Percentiles rank a stretch among this genome's conserved stretches.
Conservation (phyloP, 1,140 invertebrate species). For the Dreissena rostriformis region DNA sequence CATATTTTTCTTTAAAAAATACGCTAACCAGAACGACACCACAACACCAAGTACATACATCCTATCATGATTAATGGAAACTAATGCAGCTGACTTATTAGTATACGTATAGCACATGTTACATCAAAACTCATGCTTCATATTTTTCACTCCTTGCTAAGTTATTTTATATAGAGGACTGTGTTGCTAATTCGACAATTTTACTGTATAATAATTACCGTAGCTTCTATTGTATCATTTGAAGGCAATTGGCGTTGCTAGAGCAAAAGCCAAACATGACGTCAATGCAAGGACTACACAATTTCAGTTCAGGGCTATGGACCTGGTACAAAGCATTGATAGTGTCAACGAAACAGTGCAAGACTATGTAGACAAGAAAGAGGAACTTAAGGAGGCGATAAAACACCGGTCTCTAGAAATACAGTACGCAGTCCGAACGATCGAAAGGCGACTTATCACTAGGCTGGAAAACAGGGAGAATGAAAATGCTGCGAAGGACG, state of each 20-base stretch:
- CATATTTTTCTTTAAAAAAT: too few relatives aligned
- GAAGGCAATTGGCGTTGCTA: conserved; percentile 14
- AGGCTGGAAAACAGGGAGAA: conserved; percentile 32
- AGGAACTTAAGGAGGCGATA: conserved; percentile 9
- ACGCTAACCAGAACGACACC: too few relatives aligned
- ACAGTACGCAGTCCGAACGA: conserved; percentile 16
- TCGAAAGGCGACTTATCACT: conserved; percentile 32
- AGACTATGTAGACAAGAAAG: conserved; percentile 11
- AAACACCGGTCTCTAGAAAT: conserved; percentile 38
- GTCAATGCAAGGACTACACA: conserved; percentile 11
- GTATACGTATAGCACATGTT: too few relatives aligned
- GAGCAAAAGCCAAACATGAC: not conserved
- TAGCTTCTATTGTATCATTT: not conserved
- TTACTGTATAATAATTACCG: not conserved
- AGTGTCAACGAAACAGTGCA: conserved; percentile 18
- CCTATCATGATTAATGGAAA: too few relatives aligned
- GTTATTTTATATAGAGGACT: too few relatives aligned
- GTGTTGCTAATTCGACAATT: too few relatives aligned
- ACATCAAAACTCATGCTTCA: too few relatives aligned
- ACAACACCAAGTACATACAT: too few relatives aligned
- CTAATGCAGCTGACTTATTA: too few relatives aligned
- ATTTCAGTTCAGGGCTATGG: conserved; percentile 26
- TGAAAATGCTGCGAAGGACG: conserved; percentile 28
- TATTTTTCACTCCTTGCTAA: too few relatives aligned
- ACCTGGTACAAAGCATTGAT: conserved; percentile 35